Percentiles rank a stretch among this genome's conserved stretches.
Evolutionary conservation across 2,888 invertebrate species (phyloP).

Genomic region (Drosophila multiciliata): DNA sequence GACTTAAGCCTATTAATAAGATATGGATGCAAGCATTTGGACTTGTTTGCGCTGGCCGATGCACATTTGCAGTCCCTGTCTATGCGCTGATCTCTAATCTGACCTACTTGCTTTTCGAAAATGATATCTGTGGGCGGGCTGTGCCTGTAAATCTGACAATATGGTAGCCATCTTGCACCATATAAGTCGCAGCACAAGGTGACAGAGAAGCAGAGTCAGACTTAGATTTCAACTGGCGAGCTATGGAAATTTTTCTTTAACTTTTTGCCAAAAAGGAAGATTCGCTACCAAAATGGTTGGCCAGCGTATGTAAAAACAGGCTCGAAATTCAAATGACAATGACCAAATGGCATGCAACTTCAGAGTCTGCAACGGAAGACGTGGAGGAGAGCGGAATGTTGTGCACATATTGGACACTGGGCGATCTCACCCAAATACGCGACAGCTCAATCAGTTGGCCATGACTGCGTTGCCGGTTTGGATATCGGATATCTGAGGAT

Average conservation of each 20-base stretch:
- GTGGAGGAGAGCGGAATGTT: background rate
- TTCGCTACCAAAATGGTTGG: conserved; percentile 42
- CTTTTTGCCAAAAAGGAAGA: conserved; percentile 36
- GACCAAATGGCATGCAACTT: conserved; percentile 49
- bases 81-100: conserved; percentile 24
- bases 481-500: conserved; percentile 8
- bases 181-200: conserved; percentile 49
- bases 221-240: background rate
- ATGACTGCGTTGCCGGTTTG: conserved; percentile 69
- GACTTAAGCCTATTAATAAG: conserved; percentile 46
- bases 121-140: conserved; percentile 47
- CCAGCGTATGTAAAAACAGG: conserved; percentile 51
- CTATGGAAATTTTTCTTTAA: conserved; percentile 58
- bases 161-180: conserved; percentile 54
- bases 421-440: conserved; percentile 77
- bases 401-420: conserved; percentile 64
- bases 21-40: conserved; percentile 31
- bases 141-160: conserved; percentile 56
- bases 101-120: conserved; percentile 57
- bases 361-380: conserved; percentile 7
- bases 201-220: conserved; percentile 20
- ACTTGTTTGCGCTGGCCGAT: conserved; percentile 48
- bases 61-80: conserved; percentile 32
- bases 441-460: conserved; percentile 80
- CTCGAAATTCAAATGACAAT: conserved; percentile 66